A percentile compares a stretch with the other conserved stretches of the same genome.
Evolutionary conservation across 2,797 vertebrate species (phyloP).

Genomic region (Meda fulgida): DNA sequence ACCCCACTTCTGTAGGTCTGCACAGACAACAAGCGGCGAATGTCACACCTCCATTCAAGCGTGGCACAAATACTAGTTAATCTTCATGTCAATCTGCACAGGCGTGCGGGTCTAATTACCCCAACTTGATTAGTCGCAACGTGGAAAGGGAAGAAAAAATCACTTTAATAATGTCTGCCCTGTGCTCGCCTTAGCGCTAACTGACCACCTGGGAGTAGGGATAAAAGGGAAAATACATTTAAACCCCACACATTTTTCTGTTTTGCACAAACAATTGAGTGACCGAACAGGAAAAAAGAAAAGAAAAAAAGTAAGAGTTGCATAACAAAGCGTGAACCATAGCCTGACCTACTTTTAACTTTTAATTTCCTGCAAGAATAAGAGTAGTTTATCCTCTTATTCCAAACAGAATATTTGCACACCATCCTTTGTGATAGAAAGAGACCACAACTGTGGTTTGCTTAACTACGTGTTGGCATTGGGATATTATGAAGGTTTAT

Average conservation of each 20-base stretch:
- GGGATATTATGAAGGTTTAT: slow-evolving; percentile 38
- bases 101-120: slow-evolving; percentile 74
- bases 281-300: not conserved
- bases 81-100: slow-evolving; percentile 76
- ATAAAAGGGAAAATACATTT: not conserved
- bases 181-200: slow-evolving; percentile 61
- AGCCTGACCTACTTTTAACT: slow-evolving; percentile 37
- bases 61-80: slow-evolving; percentile 72
- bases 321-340: not conserved
- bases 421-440: slow-evolving; percentile 38
- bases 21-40: slow-evolving; percentile 60
- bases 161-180: slow-evolving; percentile 69
- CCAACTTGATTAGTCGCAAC: slow-evolving; percentile 71
- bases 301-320: not conserved
- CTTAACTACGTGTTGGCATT: slow-evolving; percentile 18
- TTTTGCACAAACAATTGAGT: slow-evolving; percentile 4
- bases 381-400: slow-evolving; percentile 30
- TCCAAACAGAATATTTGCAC: slow-evolving; percentile 45
- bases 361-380: slow-evolving; percentile 13
- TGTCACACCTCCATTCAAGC: slow-evolving; percentile 72
- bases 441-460: slow-evolving; percentile 32
- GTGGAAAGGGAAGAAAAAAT: slow-evolving; percentile 62
- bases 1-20: slow-evolving; percentile 23
- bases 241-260: not conserved
- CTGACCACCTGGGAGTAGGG: slow-evolving; percentile 59